phyloP scores from a whole-genome alignment of 2,113 vertebrate genomes.

The Aspidoscelis tigris region DNA sequence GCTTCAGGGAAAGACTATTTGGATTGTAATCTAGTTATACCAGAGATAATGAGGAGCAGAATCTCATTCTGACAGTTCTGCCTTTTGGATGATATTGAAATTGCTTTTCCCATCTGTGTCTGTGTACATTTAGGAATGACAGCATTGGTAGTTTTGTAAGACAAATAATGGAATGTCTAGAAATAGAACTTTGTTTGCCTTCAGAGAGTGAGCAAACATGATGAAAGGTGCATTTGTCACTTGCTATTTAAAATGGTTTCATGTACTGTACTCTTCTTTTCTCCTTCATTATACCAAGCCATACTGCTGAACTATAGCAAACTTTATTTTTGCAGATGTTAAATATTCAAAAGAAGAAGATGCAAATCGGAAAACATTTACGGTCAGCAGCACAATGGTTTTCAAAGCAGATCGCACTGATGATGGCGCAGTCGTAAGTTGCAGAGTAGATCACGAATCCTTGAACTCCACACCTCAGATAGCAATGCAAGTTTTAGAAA shows the following conservation, averaged over 20 bases:
- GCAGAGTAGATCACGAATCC: conserved; percentile 93
- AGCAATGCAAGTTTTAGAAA: conserved; percentile 95
- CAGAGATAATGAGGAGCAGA: conserved; percentile 20
- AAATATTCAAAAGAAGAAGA: conserved; percentile 89
- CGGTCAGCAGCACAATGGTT: conserved; percentile 89
- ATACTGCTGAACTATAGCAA: conserved; percentile 3
- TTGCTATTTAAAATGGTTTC: neutral
- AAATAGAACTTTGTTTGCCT: conserved; percentile 42
- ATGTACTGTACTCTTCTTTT: conserved; percentile 13
- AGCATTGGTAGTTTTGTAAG: conserved; percentile 41
- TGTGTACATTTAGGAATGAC: conserved; percentile 15
- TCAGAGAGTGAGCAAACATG: conserved; percentile 10
- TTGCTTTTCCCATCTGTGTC: conserved; percentile 11
- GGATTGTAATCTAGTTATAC: conserved; percentile 21
- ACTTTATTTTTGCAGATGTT: conserved; percentile 75
- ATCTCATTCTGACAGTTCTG: neutral
- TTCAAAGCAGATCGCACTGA: conserved; percentile 90
- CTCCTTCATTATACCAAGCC: conserved; percentile 3
- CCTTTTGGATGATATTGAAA: neutral
- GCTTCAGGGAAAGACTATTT: neutral
- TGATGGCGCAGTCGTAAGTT: conserved; percentile 90
- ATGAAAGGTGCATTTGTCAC: neutral
- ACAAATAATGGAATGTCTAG: conserved; percentile 30
- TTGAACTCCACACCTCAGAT: conserved; percentile 90
- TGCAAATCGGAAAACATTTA: conserved; percentile 90